These are phyloP conservation scores for Archocentrus centrarchus DNA, from an alignment of 2,113 vertebrate genomes.

Conservation along the genomic window DNA sequence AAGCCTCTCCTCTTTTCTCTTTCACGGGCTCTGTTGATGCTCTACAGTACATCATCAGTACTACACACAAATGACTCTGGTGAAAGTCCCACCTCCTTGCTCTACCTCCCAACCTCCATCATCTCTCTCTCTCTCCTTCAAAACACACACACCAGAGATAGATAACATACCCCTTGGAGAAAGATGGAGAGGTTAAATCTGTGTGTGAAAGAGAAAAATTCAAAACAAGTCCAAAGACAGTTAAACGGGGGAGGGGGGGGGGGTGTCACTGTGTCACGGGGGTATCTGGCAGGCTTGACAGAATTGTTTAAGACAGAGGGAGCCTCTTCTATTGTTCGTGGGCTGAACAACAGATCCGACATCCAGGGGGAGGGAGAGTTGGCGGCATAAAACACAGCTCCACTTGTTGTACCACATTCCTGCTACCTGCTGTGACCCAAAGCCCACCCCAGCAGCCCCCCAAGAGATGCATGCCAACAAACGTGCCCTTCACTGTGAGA, in stretches of 20 bases:
- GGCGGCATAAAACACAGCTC: slow-evolving; percentile 56
- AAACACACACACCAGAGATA: slow-evolving; percentile 19
- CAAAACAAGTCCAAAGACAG: neutral
- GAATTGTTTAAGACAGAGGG: slow-evolving; percentile 66
- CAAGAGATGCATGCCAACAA: slow-evolving; percentile 21
- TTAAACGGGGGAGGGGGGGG: no score
- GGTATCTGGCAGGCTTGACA: slow-evolving; percentile 43
- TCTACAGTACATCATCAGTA: slow-evolving; percentile 37
- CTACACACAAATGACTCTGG: slow-evolving; percentile 44
- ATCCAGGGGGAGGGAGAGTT: slow-evolving; percentile 43
- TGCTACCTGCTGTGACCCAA: slow-evolving; percentile 65
- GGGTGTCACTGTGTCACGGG: slow-evolving; percentile 34
- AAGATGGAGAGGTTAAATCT: slow-evolving; percentile 11
- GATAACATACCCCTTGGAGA: slow-evolving; percentile 44
- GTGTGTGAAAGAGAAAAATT: neutral
- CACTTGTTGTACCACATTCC: slow-evolving; percentile 61
- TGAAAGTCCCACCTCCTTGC: slow-evolving; percentile 41
- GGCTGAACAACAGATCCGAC: slow-evolving; percentile 53
- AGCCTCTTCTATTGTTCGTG: slow-evolving; percentile 63
- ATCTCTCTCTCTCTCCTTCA: slow-evolving; percentile 10
- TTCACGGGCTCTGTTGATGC: slow-evolving; percentile 37
- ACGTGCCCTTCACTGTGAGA: slow-evolving; percentile 1
- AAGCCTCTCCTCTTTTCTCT: slow-evolving; percentile 21
- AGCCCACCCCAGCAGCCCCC: slow-evolving; percentile 1
- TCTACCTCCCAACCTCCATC: slow-evolving; percentile 43